These are phyloP conservation scores for Oxyscelio sp. DNA, from an alignment of 2,888 invertebrate genomes.

Conservation along the genomic window DNA sequence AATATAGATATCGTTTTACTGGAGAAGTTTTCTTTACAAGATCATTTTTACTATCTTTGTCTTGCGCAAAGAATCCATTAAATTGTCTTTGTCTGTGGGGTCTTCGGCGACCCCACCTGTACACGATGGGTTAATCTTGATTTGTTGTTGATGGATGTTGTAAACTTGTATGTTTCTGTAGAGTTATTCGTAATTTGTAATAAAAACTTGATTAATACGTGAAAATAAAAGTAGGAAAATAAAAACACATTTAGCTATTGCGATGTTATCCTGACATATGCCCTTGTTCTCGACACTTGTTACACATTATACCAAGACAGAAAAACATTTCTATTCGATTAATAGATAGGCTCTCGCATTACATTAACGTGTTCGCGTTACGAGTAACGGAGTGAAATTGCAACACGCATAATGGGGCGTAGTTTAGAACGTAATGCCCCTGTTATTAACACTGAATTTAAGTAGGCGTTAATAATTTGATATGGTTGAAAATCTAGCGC, in stretches of 20 bases:
- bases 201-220: constrained; percentile 7
- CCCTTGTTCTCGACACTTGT: constrained; percentile 83
- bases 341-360: constrained; percentile 41
- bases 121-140: no score
- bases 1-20: no score
- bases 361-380: constrained; percentile 4
- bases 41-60: no score
- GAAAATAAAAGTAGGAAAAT: no score
- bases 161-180: no score
- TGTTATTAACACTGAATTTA: constrained; percentile 74
- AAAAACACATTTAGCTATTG: constrained; percentile 64
- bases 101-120: no score
- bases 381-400: constrained; percentile 22
- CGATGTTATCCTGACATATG: constrained; percentile 81
- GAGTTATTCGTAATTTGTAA: no score
- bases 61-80: no score
- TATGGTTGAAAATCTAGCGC: constrained; percentile 66
- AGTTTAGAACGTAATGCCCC: constrained; percentile 7
- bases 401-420: constrained; percentile 6
- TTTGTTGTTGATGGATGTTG: no score
- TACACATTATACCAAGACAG: constrained; percentile 82
- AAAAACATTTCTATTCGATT: constrained; percentile 61
- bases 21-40: no score
- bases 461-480: constrained; percentile 43
- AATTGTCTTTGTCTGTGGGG: no score